Conservation (phyloP, 2,888 invertebrate species). For the Kuschelorhynchus macadamiae region DNA sequence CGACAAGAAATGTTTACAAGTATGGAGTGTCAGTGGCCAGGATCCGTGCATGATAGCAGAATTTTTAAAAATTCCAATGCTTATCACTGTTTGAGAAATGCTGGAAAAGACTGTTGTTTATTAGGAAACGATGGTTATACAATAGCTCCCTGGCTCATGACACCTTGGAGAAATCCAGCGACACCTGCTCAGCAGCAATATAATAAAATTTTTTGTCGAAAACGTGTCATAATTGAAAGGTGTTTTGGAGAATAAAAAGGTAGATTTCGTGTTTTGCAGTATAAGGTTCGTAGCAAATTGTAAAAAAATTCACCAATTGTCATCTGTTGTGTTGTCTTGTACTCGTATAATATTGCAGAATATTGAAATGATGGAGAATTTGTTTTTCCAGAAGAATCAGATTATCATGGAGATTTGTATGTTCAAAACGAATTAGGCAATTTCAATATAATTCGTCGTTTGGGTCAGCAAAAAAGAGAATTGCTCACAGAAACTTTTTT, state of each 20-base stretch:
- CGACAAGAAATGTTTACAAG: slow-evolving; percentile 37
- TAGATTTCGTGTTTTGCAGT: not conserved
- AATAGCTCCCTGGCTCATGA: slow-evolving; percentile 15
- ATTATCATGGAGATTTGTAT: no score
- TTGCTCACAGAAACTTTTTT: no score
- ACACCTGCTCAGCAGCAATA: no score
- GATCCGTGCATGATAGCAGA: slow-evolving; percentile 46
- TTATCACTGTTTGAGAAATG: no score
- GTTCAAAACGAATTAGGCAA: no score
- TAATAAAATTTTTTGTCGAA: not conserved
- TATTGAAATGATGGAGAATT: not conserved
- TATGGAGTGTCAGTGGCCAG: slow-evolving; percentile 47
- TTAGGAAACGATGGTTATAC: slow-evolving; percentile 6
- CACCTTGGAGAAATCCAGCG: slow-evolving; percentile 19
- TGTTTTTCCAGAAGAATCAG: slow-evolving; percentile 1
- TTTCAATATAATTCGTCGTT: no score
- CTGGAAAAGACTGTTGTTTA: not conserved
- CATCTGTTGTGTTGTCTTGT: not conserved
- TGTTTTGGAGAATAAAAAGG: not conserved
- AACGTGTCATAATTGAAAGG: not conserved
- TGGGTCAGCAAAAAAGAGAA: no score
- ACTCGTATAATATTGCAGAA: not conserved
- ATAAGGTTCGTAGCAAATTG: not conserved
- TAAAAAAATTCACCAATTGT: not conserved
- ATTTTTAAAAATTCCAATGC: slow-evolving; percentile 39